Base-by-base conservation (phyloP, 1,140 invertebrate species). In the Wiebesia pumilae region DNA sequence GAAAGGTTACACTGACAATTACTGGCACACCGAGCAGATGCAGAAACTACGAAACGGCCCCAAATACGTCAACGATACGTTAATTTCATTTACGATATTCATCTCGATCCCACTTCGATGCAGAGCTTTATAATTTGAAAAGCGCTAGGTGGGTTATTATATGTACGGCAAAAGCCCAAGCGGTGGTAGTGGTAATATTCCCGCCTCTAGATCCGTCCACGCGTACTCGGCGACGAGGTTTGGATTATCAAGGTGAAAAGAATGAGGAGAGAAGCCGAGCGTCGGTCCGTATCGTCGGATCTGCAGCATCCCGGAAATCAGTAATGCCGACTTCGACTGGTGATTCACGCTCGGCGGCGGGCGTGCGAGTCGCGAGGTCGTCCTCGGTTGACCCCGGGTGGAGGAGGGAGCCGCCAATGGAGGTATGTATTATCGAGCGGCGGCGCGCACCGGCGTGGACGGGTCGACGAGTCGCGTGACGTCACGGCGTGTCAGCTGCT, bases 401-500 rank as follows among this genome's bases (percentile, higher is more conserved):
- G 51, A 10, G 14, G 19, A 10, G 51, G 51, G 9, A 19, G 51
- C 51, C 77, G 77, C 47, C 27, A 19, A 35, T 12, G 35, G 35
- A 35, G 78, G 85, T 87, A 87, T 83, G 85, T 87, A 87, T 83
- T 87, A 88, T 90, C 88, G 89, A 90, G 88, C 90, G 89, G 89
- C 87, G 7, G 51, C 7, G 7, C 9, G 43, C 4, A 47, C 43
- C 90, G 89, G 89, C 87, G 90, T 89, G 89, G 89, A 89, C 90
- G 88, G 90, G 88, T 16, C 24, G 58, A 7, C 88, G 88, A 88
- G 62, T n/a, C 67, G 81, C 62, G 91, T 93, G 87, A 93, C 91
- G 90, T 93, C 91, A 91, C 87, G 85, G 79, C 93, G 86, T 89
- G 91, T 92, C 91, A 92, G 90, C 91, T 91, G 90, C 91, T 91